Percentiles rank a stretch among this genome's conserved stretches.
phyloP scores from a whole-genome alignment of 2,888 invertebrate species.

The Phalera bucephala region DNA sequence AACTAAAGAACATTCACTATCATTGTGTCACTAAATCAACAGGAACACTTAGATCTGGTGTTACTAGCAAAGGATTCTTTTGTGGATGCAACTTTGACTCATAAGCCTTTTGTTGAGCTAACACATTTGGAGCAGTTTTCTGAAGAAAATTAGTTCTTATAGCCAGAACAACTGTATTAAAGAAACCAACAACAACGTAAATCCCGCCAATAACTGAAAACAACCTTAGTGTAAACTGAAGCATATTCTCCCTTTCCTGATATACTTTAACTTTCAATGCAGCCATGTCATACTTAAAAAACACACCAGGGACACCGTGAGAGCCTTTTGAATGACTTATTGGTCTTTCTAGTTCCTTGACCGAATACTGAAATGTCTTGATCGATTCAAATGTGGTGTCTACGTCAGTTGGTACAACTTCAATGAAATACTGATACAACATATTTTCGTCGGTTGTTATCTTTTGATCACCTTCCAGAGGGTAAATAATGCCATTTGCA shows the following conservation, averaged over 20 bases:
- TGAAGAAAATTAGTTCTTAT: constrained; percentile 46
- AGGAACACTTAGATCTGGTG: constrained; percentile 62
- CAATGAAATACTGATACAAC: constrained; percentile 96
- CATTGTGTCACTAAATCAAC: constrained; percentile 64
- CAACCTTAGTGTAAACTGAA: constrained; percentile 92
- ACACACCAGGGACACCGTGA: constrained; percentile 97
- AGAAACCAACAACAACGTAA: constrained; percentile 90
- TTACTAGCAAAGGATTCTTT: constrained; percentile 56
- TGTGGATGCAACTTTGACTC: constrained; percentile 31
- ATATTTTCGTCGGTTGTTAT: constrained; percentile 87
- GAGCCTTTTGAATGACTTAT: constrained; percentile 88
- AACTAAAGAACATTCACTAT: constrained; percentile 33
- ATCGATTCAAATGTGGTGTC: constrained; percentile 88
- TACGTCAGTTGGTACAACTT: constrained; percentile 98
- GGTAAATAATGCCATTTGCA: constrained; percentile 94
- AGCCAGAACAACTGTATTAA: constrained; percentile 58
- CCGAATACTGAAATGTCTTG: constrained; percentile 96
- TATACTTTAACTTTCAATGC: constrained; percentile 93
- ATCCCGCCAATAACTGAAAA: constrained; percentile 97
- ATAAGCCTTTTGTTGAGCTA: constrained; percentile 28
- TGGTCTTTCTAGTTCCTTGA: constrained; percentile 93
- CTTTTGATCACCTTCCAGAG: constrained; percentile 97
- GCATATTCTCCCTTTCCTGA: constrained; percentile 89
- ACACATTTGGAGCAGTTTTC: constrained; percentile 29
- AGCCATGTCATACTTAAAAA: constrained; percentile 97